Percentiles rank a stretch among this genome's conserved stretches.
Conservation (phyloP, 1,140 invertebrate genomes). For the Andrena cerasifolii region DNA sequence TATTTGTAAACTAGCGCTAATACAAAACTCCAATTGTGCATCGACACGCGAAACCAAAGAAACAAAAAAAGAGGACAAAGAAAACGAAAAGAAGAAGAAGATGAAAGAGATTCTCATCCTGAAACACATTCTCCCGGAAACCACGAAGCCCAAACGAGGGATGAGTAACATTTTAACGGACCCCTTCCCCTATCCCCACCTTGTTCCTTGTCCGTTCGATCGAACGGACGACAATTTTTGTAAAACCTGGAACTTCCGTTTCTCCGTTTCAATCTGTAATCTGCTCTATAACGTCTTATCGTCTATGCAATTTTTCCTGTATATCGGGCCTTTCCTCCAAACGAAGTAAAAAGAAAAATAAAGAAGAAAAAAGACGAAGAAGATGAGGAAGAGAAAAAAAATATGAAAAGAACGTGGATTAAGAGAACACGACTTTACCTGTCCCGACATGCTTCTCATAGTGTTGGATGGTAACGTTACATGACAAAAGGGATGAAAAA, state of each 20-base stretch:
- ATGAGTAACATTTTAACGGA: slow-evolving; percentile 1
- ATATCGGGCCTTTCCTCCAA: slow-evolving; percentile 76
- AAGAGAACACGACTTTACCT: slow-evolving; percentile 74
- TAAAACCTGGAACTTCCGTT: slow-evolving; percentile 48
- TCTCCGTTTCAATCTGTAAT: slow-evolving; percentile 63
- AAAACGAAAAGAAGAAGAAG: not conserved
- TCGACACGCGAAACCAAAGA: slow-evolving; percentile 69
- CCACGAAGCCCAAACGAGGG: not conserved
- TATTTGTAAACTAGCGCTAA: slow-evolving; percentile 81
- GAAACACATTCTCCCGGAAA: not conserved
- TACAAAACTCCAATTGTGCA: slow-evolving; percentile 81
- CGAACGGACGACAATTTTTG: slow-evolving; percentile 50
- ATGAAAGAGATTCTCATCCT: not conserved
- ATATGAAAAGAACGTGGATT: slow-evolving; percentile 48
- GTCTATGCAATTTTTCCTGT: slow-evolving; percentile 72
- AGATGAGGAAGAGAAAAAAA: slow-evolving; percentile 26
- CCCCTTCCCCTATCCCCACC: not conserved
- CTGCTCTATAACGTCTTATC: slow-evolving; percentile 69
- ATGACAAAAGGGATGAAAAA: slow-evolving; percentile 75
- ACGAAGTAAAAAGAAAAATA: slow-evolving; percentile 52
- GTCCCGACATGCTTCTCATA: slow-evolving; percentile 77
- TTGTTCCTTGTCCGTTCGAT: slow-evolving; percentile 50
- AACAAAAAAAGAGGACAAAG: no score
- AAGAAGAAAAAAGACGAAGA: slow-evolving; percentile 39
- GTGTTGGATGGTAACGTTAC: slow-evolving; percentile 79